Evolutionary conservation across 2,797 vertebrate genomes (phyloP).

Genomic region (Micromesistius poutassou): DNA sequence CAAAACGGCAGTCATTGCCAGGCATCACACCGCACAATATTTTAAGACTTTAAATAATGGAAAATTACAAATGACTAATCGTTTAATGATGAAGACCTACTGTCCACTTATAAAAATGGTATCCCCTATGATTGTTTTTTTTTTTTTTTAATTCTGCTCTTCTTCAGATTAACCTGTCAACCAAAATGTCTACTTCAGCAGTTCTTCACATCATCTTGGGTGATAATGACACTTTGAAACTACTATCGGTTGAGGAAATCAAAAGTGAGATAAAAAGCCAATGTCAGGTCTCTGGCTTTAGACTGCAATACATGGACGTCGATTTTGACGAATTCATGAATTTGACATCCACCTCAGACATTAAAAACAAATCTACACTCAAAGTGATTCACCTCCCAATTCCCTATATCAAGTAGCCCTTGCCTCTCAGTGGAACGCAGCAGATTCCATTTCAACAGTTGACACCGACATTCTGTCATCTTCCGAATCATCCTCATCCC

Average conservation of each 20-base stretch:
- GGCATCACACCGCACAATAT: too few relatives aligned
- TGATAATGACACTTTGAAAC: background rate
- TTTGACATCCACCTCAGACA: background rate
- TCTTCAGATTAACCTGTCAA: constrained; percentile 4
- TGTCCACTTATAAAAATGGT: too few relatives aligned
- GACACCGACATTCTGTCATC: too few relatives aligned
- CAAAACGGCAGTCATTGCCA: too few relatives aligned
- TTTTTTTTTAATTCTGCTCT: background rate
- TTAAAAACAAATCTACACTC: background rate
- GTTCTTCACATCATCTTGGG: background rate
- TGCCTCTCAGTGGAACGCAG: background rate
- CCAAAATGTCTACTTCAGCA: background rate
- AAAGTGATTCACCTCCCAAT: constrained; percentile 1
- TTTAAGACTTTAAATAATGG: too few relatives aligned
- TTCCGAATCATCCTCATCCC: background rate
- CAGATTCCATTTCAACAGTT: background rate
- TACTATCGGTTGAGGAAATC: background rate
- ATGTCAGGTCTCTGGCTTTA: background rate
- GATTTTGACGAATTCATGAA: constrained; percentile 3
- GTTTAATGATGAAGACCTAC: too few relatives aligned
- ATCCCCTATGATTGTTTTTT: too few relatives aligned
- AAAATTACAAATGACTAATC: too few relatives aligned
- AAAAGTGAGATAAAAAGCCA: background rate
- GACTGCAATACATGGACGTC: background rate
- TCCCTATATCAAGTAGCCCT: background rate